phyloP scores from a whole-genome alignment of 2,797 vertebrate genomes.

The Chrysolophus pictus region DNA sequence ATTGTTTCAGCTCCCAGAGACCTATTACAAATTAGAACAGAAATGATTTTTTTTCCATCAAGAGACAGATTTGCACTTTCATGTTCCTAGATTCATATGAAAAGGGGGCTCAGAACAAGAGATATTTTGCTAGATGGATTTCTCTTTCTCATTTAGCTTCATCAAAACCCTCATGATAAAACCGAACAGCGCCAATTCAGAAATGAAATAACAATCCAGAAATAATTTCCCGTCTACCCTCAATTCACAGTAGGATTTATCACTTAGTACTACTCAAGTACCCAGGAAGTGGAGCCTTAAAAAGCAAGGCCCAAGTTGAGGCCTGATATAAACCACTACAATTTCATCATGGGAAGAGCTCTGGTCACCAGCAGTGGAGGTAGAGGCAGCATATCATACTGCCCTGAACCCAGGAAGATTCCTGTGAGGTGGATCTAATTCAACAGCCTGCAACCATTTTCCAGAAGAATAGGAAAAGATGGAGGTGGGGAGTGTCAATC shows the following conservation, averaged over 20 bases:
- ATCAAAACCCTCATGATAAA: slow-evolving; percentile 27
- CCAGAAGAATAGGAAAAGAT: neutral
- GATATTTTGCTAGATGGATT: slow-evolving; percentile 36
- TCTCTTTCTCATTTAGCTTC: slow-evolving; percentile 45
- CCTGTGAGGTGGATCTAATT: neutral
- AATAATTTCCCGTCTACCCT: neutral
- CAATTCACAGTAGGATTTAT: neutral
- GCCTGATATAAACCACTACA: neutral
- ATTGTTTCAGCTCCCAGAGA: slow-evolving; percentile 18
- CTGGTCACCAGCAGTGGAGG: neutral
- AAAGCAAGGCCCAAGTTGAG: neutral
- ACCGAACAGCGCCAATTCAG: neutral
- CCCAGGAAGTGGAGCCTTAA: neutral
- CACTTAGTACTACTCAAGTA: neutral
- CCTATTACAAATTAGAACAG: slow-evolving; percentile 39
- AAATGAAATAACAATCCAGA: slow-evolving; percentile 4
- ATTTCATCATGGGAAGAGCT: neutral
- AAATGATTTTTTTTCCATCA: slow-evolving; percentile 46
- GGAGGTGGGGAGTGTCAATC: neutral
- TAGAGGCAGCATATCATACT: neutral
- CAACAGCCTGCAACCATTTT: neutral
- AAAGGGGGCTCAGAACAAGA: neutral
- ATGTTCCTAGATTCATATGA: slow-evolving; percentile 8
- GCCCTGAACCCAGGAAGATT: neutral
- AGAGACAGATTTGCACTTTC: slow-evolving; percentile 40